phyloP scores from a whole-genome alignment of 1,140 invertebrate species.

The Euwallacea similis region DNA sequence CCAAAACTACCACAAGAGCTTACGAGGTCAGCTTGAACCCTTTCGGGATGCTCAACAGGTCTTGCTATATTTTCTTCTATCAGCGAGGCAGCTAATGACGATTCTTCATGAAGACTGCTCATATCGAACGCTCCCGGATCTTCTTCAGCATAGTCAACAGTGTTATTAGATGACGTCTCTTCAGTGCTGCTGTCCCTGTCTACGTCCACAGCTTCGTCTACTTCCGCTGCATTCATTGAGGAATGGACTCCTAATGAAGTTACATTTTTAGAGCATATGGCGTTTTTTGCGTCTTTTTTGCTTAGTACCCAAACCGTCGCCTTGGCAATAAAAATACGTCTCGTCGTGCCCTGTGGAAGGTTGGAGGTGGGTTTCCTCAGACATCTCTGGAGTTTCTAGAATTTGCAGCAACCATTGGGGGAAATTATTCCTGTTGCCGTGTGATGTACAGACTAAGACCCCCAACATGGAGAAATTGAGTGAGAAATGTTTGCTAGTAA shows the following conservation, averaged over 20 bases:
- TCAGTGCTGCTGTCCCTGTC: conserved; percentile 39
- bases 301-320: conserved; percentile 50
- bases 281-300: too few species aligned
- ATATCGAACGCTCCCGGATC: conserved; percentile 33
- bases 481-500: too few species aligned
- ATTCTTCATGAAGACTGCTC: conserved; percentile 24
- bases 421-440: conserved; percentile 44
- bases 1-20: too few species aligned
- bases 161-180: conserved; percentile 29
- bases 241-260: conserved; percentile 47
- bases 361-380: too few species aligned
- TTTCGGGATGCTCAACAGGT: too few species aligned
- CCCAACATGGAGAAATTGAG: too few species aligned
- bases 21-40: too few species aligned
- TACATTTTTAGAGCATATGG: too few species aligned
- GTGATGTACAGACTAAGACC: not conserved
- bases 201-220: conserved; percentile 37
- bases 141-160: conserved; percentile 35
- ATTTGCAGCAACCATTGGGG: conserved; percentile 52
- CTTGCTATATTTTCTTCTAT: too few species aligned
- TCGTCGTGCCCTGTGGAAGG: conserved; percentile 33
- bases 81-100: too few species aligned
- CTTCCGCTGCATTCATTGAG: conserved; percentile 46
- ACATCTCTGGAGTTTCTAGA: conserved; percentile 38
- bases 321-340: conserved; percentile 51